A percentile compares a stretch with the other conserved stretches of the same genome.
phyloP scores from a whole-genome alignment of 64 coral and sea anemone species.

The Porites lutea region DNA sequence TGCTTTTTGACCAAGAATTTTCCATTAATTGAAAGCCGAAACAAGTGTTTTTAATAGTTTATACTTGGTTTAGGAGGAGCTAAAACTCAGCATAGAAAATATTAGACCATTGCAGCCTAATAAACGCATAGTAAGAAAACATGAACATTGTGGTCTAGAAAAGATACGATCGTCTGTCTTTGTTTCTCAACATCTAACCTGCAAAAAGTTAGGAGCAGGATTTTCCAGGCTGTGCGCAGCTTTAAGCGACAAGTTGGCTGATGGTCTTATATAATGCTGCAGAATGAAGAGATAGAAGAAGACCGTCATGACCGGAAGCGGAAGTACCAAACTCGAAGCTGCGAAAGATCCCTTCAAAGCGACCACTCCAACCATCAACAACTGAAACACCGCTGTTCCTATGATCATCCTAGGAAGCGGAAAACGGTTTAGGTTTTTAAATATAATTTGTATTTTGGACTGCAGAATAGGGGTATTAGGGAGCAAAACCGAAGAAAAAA shows the following conservation, averaged over 20 bases:
- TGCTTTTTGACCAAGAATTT: no score
- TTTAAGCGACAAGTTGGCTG: constrained; percentile 40
- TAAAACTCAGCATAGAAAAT: no score
- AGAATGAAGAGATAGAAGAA: constrained; percentile 71
- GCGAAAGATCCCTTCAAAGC: constrained; percentile 62
- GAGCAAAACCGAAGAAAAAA: no score
- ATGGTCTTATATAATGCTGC: constrained; percentile 40
- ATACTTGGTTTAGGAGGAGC: no score
- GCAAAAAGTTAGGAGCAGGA: constrained; percentile 22
- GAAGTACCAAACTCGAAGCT: constrained; percentile 60
- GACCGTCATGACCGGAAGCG: constrained; percentile 68
- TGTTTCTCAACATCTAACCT: neutral
- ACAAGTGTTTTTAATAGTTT: no score
- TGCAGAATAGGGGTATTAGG: no score
- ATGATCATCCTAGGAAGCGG: constrained; percentile 60
- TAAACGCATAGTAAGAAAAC: no score
- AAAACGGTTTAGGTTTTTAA: neutral
- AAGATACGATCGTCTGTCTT: no score
- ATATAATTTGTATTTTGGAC: no score
- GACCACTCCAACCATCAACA: constrained; percentile 86
- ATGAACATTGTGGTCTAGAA: no score
- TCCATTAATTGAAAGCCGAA: no score
- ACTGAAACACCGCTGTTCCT: constrained; percentile 74
- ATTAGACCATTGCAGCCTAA: no score
- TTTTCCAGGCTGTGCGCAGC: neutral